These are phyloP conservation scores for Ispidina lecontei DNA, from an alignment of 2,797 vertebrate genomes.

Conservation along the genomic window DNA sequence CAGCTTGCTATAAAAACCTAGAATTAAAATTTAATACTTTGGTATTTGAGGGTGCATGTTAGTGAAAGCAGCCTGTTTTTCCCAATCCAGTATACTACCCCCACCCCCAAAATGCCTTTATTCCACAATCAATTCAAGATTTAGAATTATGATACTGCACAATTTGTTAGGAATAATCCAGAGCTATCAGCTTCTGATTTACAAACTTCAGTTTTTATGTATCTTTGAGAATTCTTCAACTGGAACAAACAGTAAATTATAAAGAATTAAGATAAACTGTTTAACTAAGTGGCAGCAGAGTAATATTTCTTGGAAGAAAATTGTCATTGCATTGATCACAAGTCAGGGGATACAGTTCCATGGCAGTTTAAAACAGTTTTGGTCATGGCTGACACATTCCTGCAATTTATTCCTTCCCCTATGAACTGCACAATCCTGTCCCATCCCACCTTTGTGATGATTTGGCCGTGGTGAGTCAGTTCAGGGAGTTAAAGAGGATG, in stretches of 20 bases:
- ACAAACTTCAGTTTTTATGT: not conserved
- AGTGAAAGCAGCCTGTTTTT: not conserved
- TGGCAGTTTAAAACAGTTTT: not conserved
- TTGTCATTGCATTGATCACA: not conserved
- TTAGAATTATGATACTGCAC: not conserved
- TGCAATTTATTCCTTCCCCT: not conserved
- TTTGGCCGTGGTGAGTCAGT: not conserved
- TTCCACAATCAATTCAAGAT: not conserved
- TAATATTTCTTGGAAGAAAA: not conserved
- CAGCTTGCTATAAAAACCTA: not conserved
- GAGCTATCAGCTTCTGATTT: not conserved
- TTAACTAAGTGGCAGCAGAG: not conserved
- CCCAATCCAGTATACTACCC: not conserved
- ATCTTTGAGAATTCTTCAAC: not conserved
- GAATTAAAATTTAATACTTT: not conserved
- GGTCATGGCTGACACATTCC: not conserved
- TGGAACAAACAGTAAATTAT: not conserved
- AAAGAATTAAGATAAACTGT: not conserved
- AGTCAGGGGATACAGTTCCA: not conserved
- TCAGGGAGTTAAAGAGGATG: not conserved
- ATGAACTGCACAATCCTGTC: not conserved
- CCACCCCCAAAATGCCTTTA: fast-evolving
- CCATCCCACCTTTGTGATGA: not conserved
- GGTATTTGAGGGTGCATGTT: not conserved
- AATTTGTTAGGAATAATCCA: not conserved